A percentile compares a stretch with the other conserved stretches of the same genome.
Conservation (phyloP, 2,888 invertebrate species). For the Andricus curvator region DNA sequence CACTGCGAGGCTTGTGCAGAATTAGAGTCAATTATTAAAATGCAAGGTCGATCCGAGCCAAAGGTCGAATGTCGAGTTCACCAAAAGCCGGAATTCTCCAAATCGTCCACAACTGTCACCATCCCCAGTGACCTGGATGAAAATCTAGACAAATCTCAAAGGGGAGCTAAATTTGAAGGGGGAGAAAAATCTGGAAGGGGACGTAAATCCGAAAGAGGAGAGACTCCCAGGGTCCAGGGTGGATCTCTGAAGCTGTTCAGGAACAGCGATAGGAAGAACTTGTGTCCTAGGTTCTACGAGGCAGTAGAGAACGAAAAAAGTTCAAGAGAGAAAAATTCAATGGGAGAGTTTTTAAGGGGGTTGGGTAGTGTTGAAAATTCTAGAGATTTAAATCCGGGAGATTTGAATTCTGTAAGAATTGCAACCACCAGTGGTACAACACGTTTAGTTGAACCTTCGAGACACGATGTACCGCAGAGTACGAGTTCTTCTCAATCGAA, state of each 20-base stretch:
- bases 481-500: constrained; percentile 66
- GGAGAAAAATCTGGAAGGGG: constrained; percentile 15
- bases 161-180: constrained; percentile 29
- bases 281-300: constrained; percentile 43
- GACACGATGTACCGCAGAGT: constrained; percentile 44
- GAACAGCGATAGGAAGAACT: constrained; percentile 48
- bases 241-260: constrained; percentile 65
- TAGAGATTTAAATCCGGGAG: constrained; percentile 43
- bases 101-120: constrained; percentile 1
- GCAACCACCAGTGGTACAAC: constrained; percentile 44
- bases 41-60: constrained; percentile 35
- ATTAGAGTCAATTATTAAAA: constrained; percentile 34
- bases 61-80: constrained; percentile 45
- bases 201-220: constrained; percentile 14
- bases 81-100: constrained; percentile 1
- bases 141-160: not conserved
- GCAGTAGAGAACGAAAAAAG: not conserved
- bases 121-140: constrained; percentile 25
- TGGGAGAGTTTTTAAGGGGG: not conserved
- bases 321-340: not conserved
- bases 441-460: constrained; percentile 22
- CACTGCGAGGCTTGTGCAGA: constrained; percentile 36
- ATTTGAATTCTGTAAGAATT: constrained; percentile 44
- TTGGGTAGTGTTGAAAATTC: constrained; percentile 43
- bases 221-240: constrained; percentile 55